phyloP scores from a whole-genome alignment of 2,888 invertebrate genomes.

The Patella ulyssiponensis region DNA sequence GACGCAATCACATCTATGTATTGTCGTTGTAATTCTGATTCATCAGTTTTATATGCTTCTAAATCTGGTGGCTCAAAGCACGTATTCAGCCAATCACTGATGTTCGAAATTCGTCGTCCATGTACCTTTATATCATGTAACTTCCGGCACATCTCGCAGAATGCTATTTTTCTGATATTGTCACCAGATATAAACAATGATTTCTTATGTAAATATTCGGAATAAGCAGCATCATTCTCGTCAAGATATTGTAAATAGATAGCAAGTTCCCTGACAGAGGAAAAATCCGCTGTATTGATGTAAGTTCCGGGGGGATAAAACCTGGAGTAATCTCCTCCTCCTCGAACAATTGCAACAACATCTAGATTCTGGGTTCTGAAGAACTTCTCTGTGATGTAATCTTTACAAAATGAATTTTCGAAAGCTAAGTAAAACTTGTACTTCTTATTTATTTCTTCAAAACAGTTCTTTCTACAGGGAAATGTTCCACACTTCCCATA shows the following conservation, averaged over 20 bases:
- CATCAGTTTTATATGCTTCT: too few species aligned
- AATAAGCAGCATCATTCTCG: neutral
- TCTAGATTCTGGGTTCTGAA: constrained; percentile 15
- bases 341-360: constrained; percentile 33
- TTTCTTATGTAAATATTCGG: neutral
- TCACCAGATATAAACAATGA: neutral
- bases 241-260: constrained; percentile 16
- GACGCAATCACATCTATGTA: too few species aligned
- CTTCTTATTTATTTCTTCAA: constrained; percentile 15
- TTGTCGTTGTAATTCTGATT: too few species aligned
- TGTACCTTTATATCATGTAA: neutral
- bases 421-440: constrained; percentile 39
- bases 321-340: constrained; percentile 31
- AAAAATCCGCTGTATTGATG: constrained; percentile 20
- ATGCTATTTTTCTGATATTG: neutral
- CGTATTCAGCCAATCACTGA: neutral
- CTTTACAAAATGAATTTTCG: constrained; percentile 37
- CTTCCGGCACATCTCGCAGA: neutral
- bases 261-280: constrained; percentile 16
- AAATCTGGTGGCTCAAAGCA: neutral
- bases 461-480: neutral
- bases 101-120: neutral
- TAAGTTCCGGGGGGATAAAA: constrained; percentile 21
- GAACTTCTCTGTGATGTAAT: constrained; percentile 39
- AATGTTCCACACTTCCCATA: constrained; percentile 34